Base-by-base conservation (phyloP, 2,113 vertebrate genomes). In the Pelobates fuscus region DNA sequence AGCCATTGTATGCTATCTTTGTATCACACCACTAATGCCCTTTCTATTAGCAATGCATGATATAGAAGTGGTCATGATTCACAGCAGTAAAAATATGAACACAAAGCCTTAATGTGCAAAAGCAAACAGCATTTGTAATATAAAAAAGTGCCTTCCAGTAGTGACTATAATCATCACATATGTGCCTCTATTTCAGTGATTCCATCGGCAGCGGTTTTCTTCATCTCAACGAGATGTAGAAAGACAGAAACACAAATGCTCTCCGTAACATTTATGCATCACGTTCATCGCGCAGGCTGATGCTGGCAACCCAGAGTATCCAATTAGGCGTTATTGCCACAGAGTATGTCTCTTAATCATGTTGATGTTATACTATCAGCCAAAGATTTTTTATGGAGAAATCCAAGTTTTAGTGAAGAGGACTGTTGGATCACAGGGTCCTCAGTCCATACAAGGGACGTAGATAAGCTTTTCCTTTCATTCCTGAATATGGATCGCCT, bases 381-480 rank as follows among this genome's bases (percentile, higher is more conserved):
- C 24, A 86, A 62, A 18, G 81, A 85, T 69, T 82, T 70, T 67
- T 78, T 85, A 77, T 89, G 88, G 49, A 86, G 59, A 82, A 86
- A 84, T 46, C 77, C 67, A 73, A 80, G 69, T 70, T 80, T 60
- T 82, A 90, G 44, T 74, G 80, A 85, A 83, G 78, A 83, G 83
- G 78, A 83, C 12, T 76, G 81, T 2, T 44, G 25, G 5, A 27
- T 70, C 20, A 52, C 55, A 2, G 81, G 62, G 7, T 82, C 24
- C 1, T 94, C 83, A 76, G 85, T 84, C 77, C 81, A 81, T 37
- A 86, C 74, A 3, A 88, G 78, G 49, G 87, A 92, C 61, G 83
- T 86, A 3, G 89, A 87, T 41, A 90, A 81, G 76, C 81, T 83
- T 84, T 91, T 92, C 44, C 86, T 72, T 25, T 86, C 70, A 27